phyloP scores from a whole-genome alignment of 2,113 vertebrate genomes.

The Syngnathoides biaculeatus region DNA sequence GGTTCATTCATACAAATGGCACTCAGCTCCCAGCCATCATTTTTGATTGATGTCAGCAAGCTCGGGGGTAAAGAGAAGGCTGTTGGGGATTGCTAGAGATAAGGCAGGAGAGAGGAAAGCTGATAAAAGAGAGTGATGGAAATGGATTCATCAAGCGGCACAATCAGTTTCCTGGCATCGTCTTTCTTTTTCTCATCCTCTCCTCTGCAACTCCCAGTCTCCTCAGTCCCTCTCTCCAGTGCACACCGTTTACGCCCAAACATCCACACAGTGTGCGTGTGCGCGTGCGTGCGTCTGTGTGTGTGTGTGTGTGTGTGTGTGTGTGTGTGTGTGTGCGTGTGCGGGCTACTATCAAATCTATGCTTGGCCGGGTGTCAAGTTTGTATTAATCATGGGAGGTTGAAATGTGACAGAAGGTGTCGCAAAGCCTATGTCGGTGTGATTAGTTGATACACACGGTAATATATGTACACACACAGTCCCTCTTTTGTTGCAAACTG shows the following conservation, averaged over 20 bases:
- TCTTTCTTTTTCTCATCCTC: slow-evolving; percentile 31
- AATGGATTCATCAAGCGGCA: slow-evolving; percentile 57
- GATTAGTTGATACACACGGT: slow-evolving; percentile 27
- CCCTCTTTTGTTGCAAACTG: slow-evolving; percentile 37
- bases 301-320: too few relatives aligned
- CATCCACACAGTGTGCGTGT: background rate
- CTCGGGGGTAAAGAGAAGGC: slow-evolving; percentile 31
- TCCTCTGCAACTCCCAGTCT: slow-evolving; percentile 32
- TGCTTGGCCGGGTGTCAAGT: slow-evolving; percentile 37
- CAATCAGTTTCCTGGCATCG: slow-evolving; percentile 54
- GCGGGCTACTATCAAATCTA: slow-evolving; percentile 8
- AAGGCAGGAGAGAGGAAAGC: slow-evolving; percentile 42
- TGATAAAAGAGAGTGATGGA: slow-evolving; percentile 53
- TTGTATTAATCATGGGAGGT: slow-evolving; percentile 59
- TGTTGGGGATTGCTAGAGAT: slow-evolving; percentile 32
- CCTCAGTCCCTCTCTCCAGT: slow-evolving; percentile 9
- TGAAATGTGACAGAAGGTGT: slow-evolving; percentile 50
- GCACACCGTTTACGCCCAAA: background rate
- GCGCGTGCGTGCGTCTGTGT: too few relatives aligned
- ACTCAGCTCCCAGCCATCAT: slow-evolving; percentile 17
- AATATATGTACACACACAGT: background rate
- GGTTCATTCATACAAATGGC: background rate
- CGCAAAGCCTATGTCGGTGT: slow-evolving; percentile 4
- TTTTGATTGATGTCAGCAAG: slow-evolving; percentile 65
- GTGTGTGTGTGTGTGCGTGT: too few relatives aligned